These are phyloP conservation scores for Sipha flava DNA, from an alignment of 1,140 invertebrate species.

Conservation along the genomic window DNA sequence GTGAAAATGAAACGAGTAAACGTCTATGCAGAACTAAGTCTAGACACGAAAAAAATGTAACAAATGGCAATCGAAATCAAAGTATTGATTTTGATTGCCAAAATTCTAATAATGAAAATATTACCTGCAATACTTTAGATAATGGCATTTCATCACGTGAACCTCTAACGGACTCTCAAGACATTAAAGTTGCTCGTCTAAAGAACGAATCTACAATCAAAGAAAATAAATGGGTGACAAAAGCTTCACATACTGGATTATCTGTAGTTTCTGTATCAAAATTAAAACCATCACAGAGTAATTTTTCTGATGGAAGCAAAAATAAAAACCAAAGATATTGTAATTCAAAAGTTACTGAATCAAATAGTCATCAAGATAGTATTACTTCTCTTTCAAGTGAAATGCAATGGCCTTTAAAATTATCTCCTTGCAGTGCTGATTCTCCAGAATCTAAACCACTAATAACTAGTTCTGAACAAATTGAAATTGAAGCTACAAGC, in stretches of 20 bases:
- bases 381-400: background rate
- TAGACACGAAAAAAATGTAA: background rate
- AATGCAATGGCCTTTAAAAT: background rate
- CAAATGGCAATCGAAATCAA: background rate
- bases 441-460: background rate
- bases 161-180: background rate
- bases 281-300: background rate
- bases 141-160: background rate
- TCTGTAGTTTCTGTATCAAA: background rate
- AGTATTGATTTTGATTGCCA: background rate
- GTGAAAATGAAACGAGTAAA: background rate
- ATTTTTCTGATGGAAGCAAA: background rate
- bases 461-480: background rate
- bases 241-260: background rate
- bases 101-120: background rate
- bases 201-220: background rate
- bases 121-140: background rate
- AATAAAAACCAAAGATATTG: background rate
- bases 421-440: background rate
- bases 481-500: background rate
- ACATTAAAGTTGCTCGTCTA: background rate
- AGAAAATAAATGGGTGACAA: slow-evolving; percentile 11
- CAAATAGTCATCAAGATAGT: background rate
- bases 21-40: background rate
- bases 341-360: background rate